Conservation (phyloP, 2,113 vertebrate genomes). For the Parotia lawesii region DNA sequence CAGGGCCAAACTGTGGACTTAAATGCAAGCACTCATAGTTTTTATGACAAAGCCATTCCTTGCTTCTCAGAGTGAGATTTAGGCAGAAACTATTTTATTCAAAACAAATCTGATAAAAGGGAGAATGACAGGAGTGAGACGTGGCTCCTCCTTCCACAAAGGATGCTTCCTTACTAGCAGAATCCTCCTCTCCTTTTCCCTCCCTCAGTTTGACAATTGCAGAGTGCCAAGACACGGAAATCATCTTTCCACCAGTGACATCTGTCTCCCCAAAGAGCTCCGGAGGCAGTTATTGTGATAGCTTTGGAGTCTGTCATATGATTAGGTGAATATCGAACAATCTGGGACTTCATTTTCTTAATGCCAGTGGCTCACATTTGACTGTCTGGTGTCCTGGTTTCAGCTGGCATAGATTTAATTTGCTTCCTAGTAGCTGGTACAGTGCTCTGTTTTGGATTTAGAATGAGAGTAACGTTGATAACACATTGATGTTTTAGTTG, state of each 20-base stretch:
- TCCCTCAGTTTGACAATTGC: conserved; percentile 20
- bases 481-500: background rate
- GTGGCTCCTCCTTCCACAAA: background rate
- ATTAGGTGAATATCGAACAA: conserved; percentile 39
- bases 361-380: background rate
- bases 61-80: background rate
- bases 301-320: conserved; percentile 51
- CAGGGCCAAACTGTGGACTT: background rate
- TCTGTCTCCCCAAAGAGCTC: conserved; percentile 49
- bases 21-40: background rate
- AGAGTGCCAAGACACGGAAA: conserved; percentile 22
- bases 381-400: background rate
- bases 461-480: background rate
- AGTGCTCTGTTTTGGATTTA: background rate
- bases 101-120: conserved; percentile 18
- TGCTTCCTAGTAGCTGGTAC: background rate
- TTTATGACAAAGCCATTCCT: background rate
- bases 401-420: background rate
- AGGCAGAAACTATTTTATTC: background rate
- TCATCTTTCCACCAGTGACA: conserved; percentile 51
- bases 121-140: background rate
- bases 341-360: conserved; percentile 38
- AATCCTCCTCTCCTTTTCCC: background rate
- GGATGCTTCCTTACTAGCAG: background rate
- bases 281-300: conserved; percentile 20